Evolutionary conservation across 1,140 invertebrate species (phyloP).

Genomic region (Solenopsis invicta): DNA sequence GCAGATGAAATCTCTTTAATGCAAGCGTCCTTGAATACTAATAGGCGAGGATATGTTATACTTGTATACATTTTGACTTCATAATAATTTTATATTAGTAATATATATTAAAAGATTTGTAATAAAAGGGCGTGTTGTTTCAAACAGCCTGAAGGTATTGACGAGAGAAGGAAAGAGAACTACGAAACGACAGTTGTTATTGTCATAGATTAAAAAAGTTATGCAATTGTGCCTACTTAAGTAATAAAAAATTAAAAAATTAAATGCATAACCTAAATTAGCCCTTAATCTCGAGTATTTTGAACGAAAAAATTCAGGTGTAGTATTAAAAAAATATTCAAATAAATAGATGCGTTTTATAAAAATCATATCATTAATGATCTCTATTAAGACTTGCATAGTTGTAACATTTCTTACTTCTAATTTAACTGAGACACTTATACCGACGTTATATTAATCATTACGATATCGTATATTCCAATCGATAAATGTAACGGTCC

Average conservation of each 20-base stretch:
- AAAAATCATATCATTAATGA: not conserved
- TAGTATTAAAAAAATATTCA: not conserved
- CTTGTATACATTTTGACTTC: slow-evolving; percentile 20
- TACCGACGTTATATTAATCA: not conserved
- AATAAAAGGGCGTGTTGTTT: too few species aligned
- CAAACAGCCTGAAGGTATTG: too few species aligned
- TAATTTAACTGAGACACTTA: not conserved
- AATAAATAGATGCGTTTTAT: not conserved
- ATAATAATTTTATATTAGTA: slow-evolving; percentile 9
- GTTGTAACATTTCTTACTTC: not conserved
- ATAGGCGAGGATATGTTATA: slow-evolving; percentile 38
- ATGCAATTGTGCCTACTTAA: not conserved
- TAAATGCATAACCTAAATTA: not conserved
- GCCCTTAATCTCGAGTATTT: not conserved
- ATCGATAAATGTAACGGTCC: slow-evolving; percentile 2
- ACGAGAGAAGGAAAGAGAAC: not conserved
- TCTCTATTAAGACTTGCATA: not conserved
- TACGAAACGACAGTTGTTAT: not conserved
- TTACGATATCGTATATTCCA: not conserved
- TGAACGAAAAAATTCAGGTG: not conserved
- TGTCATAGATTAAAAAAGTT: not conserved
- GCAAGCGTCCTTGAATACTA: slow-evolving; percentile 55
- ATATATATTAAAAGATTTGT: not conserved
- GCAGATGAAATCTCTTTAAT: slow-evolving; percentile 29
- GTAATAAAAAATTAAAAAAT: not conserved